A percentile compares a stretch with the other conserved stretches of the same genome.
Conservation (phyloP, 2,888 invertebrate species). For the Perdita meconis region DNA sequence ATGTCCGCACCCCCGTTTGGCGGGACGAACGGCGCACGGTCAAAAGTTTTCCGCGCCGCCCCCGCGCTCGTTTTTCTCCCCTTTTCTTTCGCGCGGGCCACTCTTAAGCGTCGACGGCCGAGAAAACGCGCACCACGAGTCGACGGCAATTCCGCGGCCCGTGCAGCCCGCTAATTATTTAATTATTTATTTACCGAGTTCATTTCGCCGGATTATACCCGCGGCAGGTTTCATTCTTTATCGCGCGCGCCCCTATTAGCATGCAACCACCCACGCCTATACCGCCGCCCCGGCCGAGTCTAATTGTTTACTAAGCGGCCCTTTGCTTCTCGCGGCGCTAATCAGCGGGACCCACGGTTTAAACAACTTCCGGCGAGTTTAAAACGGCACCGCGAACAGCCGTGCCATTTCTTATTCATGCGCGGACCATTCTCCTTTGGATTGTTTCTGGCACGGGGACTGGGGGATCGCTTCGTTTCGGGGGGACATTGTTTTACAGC, state of each 20-base stretch:
- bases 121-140: conserved; percentile 56
- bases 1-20: conserved; percentile 42
- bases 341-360: conserved; percentile 57
- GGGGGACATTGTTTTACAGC: conserved; percentile 6
- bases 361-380: conserved; percentile 58
- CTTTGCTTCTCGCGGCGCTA: conserved; percentile 60
- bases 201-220: conserved; percentile 73
- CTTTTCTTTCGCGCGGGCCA: conserved; percentile 65
- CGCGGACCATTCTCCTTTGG: conserved; percentile 27
- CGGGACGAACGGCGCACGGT: conserved; percentile 35
- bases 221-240: conserved; percentile 77
- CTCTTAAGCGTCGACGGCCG: conserved; percentile 61
- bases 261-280: conserved; percentile 51
- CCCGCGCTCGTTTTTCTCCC: conserved; percentile 62
- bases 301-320: conserved; percentile 78
- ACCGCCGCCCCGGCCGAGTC: conserved; percentile 57
- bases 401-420: conserved; percentile 53
- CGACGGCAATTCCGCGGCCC: conserved; percentile 46
- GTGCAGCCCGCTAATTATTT: conserved; percentile 75
- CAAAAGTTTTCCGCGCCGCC: conserved; percentile 51
- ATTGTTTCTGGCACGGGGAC: conserved; percentile 5
- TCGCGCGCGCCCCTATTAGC: conserved; percentile 68
- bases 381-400: conserved; percentile 53
- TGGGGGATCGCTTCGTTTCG: conserved; percentile 24
- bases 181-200: conserved; percentile 80